A percentile compares a stretch with the other conserved stretches of the same genome.
Evolutionary conservation across 2,888 invertebrate genomes (phyloP).

Genomic region (Xylota segnis): DNA sequence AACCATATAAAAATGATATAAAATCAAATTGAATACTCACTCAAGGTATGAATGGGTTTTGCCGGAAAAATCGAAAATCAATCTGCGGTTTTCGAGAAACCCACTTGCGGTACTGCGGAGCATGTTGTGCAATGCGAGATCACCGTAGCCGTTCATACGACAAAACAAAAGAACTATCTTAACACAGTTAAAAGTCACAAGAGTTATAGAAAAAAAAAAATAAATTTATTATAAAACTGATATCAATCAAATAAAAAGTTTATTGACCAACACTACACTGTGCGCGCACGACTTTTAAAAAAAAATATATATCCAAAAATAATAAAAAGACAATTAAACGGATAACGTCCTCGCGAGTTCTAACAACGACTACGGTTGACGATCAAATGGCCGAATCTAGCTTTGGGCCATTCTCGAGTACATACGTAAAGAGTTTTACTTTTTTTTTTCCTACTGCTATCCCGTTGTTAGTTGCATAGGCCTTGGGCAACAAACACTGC

Average conservation of each 20-base stretch:
- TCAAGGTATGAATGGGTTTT: constrained; percentile 82
- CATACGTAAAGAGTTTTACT: neutral
- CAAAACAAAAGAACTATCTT: constrained; percentile 58
- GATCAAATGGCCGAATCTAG: constrained; percentile 81
- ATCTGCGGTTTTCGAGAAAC: constrained; percentile 83
- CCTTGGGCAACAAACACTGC: neutral
- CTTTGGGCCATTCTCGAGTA: constrained; percentile 17
- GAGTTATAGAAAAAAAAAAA: constrained; percentile 44
- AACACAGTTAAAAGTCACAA: constrained; percentile 67
- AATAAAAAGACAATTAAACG: constrained; percentile 72
- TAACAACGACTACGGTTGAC: constrained; percentile 80
- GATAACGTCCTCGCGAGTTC: constrained; percentile 78
- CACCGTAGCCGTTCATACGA: constrained; percentile 67
- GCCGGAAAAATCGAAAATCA: constrained; percentile 83
- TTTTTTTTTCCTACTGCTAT: neutral
- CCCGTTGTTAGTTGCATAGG: neutral
- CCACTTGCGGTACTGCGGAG: constrained; percentile 79
- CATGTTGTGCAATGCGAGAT: constrained; percentile 57
- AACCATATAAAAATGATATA: constrained; percentile 12
- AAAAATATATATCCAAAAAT: constrained; percentile 39
- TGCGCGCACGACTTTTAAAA: constrained; percentile 72
- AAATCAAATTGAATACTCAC: constrained; percentile 79
- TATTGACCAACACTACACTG: constrained; percentile 73
- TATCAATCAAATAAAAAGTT: constrained; percentile 54
- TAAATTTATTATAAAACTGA: constrained; percentile 52